Percentiles rank a stretch among this genome's conserved stretches.
phyloP scores from a whole-genome alignment of 1,140 invertebrate genomes.

The Potamilus streckersoni region DNA sequence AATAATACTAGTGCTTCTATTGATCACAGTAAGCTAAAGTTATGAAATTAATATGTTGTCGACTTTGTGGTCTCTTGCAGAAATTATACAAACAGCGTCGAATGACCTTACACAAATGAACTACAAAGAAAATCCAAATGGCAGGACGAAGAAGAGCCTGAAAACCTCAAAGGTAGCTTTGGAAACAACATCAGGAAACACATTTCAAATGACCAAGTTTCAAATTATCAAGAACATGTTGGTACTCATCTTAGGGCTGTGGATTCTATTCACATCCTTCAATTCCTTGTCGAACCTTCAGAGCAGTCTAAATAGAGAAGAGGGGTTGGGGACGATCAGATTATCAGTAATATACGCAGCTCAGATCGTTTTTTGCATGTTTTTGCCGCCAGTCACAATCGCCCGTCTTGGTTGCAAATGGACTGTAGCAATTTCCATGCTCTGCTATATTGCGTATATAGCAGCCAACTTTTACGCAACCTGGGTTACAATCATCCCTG shows the following conservation, averaged over 20 bases:
- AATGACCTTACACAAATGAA: too few species aligned
- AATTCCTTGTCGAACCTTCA: constrained; percentile 61
- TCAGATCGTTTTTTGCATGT: constrained; percentile 90
- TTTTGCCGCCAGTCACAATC: constrained; percentile 80
- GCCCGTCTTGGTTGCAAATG: constrained; percentile 90
- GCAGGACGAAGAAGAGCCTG: too few species aligned
- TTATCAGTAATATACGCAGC: constrained; percentile 88
- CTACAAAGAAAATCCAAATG: too few species aligned
- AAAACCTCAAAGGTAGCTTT: too few species aligned
- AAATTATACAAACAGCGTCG: too few species aligned
- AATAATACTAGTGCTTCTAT: too few species aligned
- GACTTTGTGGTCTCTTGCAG: too few species aligned
- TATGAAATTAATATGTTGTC: too few species aligned
- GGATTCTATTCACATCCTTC: constrained; percentile 61
- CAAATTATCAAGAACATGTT: constrained; percentile 58
- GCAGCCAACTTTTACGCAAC: constrained; percentile 83
- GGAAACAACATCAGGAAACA: too few species aligned
- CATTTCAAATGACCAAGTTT: constrained; percentile 32
- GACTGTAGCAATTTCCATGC: constrained; percentile 91
- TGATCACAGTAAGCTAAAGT: too few species aligned
- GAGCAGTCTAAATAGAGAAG: constrained; percentile 59
- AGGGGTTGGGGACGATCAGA: constrained; percentile 50
- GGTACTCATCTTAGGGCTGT: constrained; percentile 56
- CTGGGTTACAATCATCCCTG: constrained; percentile 88
- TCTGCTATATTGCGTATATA: constrained; percentile 94